Evolutionary conservation across 2,797 vertebrate genomes (phyloP).

Genomic region (Atherinosoma microstoma): DNA sequence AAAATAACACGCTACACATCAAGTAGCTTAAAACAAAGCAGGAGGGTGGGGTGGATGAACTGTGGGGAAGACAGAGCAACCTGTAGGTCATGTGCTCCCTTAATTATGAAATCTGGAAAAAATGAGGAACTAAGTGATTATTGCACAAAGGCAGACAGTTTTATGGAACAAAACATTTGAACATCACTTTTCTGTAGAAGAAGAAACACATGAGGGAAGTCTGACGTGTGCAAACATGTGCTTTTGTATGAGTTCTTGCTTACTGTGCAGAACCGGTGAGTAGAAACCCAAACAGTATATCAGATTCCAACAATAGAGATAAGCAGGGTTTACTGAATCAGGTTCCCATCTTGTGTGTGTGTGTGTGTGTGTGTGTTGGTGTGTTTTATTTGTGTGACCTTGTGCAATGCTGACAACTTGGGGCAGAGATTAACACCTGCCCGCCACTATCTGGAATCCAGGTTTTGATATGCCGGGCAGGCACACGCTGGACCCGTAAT

Average conservation of each 20-base stretch:
- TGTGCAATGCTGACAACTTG: constrained; percentile 28
- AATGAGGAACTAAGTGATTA: constrained; percentile 30
- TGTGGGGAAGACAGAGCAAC: constrained; percentile 21
- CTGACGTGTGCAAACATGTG: neutral
- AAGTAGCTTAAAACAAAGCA: neutral
- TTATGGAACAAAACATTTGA: constrained; percentile 52
- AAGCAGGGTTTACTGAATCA: constrained; percentile 37
- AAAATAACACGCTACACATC: neutral
- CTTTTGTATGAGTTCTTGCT: neutral
- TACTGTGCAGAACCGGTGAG: constrained; percentile 1
- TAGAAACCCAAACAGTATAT: constrained; percentile 16
- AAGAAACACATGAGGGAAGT: neutral
- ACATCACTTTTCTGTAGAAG: constrained; percentile 27
- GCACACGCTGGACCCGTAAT: neutral
- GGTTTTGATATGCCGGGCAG: constrained; percentile 11
- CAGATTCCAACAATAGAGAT: constrained; percentile 44
- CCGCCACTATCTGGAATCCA: constrained; percentile 24
- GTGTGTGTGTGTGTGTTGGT: neutral
- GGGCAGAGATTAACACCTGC: constrained; percentile 60
- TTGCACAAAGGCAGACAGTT: constrained; percentile 55
- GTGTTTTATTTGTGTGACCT: constrained; percentile 45
- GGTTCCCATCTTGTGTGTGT: neutral
- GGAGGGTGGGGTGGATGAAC: neutral
- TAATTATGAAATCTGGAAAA: constrained; percentile 11
- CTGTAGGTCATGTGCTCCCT: constrained; percentile 32